These are phyloP conservation scores for Protosalanx chinensis DNA, from an alignment of 2,797 vertebrate species.

Conservation along the genomic window DNA sequence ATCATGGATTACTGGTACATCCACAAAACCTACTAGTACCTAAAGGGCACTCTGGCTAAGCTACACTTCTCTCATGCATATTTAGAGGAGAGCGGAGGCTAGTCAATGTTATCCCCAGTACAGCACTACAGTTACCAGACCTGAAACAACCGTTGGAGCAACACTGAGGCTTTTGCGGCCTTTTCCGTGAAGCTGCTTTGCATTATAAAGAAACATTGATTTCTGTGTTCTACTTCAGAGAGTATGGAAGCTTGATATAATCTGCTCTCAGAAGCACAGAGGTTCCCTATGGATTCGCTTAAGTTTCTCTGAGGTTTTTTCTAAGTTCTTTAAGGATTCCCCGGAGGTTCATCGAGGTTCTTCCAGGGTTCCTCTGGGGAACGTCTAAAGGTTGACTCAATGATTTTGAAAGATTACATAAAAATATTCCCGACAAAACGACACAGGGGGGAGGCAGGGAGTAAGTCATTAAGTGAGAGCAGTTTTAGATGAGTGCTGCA, in stretches of 20 bases:
- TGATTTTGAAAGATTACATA: not conserved
- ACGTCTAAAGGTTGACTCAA: not conserved
- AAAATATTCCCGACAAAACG: not conserved
- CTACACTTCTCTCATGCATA: too few species aligned
- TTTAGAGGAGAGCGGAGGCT: too few species aligned
- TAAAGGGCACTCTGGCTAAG: not conserved
- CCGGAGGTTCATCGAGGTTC: not conserved
- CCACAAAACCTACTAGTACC: not conserved
- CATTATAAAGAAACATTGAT: slow-evolving; percentile 1
- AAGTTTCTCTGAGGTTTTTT: not conserved
- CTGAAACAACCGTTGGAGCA: not conserved
- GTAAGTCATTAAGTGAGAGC: not conserved
- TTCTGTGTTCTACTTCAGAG: not conserved
- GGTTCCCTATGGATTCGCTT: not conserved
- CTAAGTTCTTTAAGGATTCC: not conserved
- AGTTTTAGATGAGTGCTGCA: not conserved
- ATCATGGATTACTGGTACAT: not conserved
- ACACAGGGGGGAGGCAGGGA: too few species aligned
- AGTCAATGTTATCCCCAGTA: too few species aligned
- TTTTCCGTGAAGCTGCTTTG: not conserved
- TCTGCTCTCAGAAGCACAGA: not conserved
- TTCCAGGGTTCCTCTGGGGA: not conserved
- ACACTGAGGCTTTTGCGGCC: not conserved
- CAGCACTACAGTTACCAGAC: not conserved
- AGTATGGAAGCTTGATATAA: not conserved